Evolutionary conservation across 2,888 invertebrate genomes (phyloP), one percentile per base, ranked within the genome.

Genomic region (Idaea straminata): DNA sequence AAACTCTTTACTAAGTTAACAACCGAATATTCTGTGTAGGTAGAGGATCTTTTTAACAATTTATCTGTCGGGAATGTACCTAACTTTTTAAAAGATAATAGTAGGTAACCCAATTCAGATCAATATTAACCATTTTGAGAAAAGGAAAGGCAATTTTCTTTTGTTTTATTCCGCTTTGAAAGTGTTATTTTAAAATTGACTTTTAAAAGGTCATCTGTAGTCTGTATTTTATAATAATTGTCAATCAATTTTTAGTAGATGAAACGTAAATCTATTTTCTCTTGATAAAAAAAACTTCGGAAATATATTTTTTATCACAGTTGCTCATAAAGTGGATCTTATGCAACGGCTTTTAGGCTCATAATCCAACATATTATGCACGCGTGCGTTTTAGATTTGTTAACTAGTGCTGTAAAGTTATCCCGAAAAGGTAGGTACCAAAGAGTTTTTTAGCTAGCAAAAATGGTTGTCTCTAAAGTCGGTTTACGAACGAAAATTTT

Each of bases 101-200:
- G 10, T 47, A 47, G 13, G 13, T 47, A 47, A 25, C 47, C 47
- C 13, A 47, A 47, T 47, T 47, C 47, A 47, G 13, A 47, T 47
- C 10, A 47, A 36, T 36, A 4, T 36, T 36, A 7, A 47, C 5
- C 47, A 47, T 47, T 63, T 36, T 15, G 57, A 61, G 35, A 57
- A 64, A 64, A 59, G 47, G 35, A 34, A 15, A 59, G 47, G 47
- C 47, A 47, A 47, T 47, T 47, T 47, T 47, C 6, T 7, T 47
- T 47, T 10, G 47, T 47, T 57, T 15, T 16, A 59, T 38, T 15
- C 35, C 34, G 10, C 62, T 15, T 62, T 62, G 62, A 58, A 61
- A 59, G 35, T 59, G 15, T 61, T 60, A 47, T 62, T 35, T 38
- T 5, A 61, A 59, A 15, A 10, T 47, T 13, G 47, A 0, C 47